These are phyloP conservation scores for Hydroisotoma schaefferi DNA, from an alignment of 2,888 invertebrate species.

Conservation along the genomic window DNA sequence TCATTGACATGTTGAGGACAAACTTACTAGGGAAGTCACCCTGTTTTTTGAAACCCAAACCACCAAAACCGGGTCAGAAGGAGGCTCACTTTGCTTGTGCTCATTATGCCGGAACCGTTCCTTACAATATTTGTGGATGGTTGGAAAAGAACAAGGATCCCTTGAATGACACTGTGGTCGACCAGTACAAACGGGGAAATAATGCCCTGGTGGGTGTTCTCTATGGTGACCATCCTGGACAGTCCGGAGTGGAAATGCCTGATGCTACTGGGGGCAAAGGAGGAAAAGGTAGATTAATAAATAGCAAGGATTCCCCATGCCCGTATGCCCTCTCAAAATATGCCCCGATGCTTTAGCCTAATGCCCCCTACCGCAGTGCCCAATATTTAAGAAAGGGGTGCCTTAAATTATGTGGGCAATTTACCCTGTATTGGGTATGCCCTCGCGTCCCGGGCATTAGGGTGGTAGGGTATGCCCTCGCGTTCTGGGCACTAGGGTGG, in stretches of 20 bases:
- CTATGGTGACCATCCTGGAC: slow-evolving; percentile 52
- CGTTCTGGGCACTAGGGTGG: no score
- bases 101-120: slow-evolving; percentile 40
- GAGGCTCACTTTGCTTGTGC: slow-evolving; percentile 38
- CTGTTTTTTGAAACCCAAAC: slow-evolving; percentile 38
- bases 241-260: slow-evolving; percentile 21
- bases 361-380: background rate
- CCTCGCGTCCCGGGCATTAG: no score
- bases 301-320: no score
- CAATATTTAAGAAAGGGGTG: no score
- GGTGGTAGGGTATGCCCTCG: no score
- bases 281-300: slow-evolving; percentile 28
- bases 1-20: slow-evolving; percentile 39
- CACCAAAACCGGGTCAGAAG: slow-evolving; percentile 32
- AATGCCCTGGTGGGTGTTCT: slow-evolving; percentile 52
- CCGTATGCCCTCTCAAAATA: no score
- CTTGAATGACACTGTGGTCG: slow-evolving; percentile 58
- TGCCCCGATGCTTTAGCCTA: no score
- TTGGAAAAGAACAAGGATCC: slow-evolving; percentile 63
- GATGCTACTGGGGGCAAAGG: slow-evolving; percentile 17
- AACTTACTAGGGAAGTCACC: slow-evolving; percentile 37
- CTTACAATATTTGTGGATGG: slow-evolving; percentile 31
- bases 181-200: slow-evolving; percentile 53
- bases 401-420: no score
- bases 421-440: no score